These are phyloP conservation scores for Nemotelus nigrinus DNA, from an alignment of 2,888 invertebrate species.

Conservation along the genomic window DNA sequence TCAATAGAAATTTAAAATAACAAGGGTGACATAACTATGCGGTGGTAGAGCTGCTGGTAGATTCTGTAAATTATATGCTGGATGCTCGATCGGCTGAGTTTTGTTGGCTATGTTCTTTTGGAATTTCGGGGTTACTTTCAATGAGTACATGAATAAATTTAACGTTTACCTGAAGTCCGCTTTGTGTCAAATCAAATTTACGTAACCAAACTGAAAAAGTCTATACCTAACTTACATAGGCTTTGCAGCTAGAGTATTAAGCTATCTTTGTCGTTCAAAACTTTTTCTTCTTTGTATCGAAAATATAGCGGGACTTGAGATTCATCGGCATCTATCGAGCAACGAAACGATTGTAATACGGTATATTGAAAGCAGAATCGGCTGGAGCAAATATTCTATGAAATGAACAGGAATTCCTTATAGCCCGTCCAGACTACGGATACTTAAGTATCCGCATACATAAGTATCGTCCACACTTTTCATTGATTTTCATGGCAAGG, in stretches of 20 bases:
- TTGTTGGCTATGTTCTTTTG: too few species aligned
- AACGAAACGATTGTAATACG: constrained; percentile 22
- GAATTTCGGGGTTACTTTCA: too few species aligned
- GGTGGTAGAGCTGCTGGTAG: too few species aligned
- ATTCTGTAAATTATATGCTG: too few species aligned
- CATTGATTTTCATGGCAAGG: too few species aligned
- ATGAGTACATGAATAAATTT: too few species aligned
- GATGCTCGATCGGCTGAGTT: too few species aligned
- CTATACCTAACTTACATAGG: neutral
- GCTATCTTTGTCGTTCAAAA: neutral
- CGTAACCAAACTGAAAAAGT: neutral
- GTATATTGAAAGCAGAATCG: constrained; percentile 16
- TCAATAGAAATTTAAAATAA: constrained; percentile 51
- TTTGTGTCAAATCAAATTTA: too few species aligned
- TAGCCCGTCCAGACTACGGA: too few species aligned
- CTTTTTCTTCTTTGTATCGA: neutral
- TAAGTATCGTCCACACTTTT: too few species aligned
- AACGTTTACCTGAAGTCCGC: too few species aligned
- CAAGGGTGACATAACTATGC: constrained; percentile 44
- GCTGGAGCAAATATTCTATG: neutral
- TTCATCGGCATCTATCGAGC: constrained; percentile 28
- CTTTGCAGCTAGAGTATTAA: constrained; percentile 7
- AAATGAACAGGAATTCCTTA: constrained; percentile 22
- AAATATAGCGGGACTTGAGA: neutral
- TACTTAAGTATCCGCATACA: too few species aligned